Conservation (phyloP, 2,888 invertebrate genomes). For the Eilema griseolum region DNA sequence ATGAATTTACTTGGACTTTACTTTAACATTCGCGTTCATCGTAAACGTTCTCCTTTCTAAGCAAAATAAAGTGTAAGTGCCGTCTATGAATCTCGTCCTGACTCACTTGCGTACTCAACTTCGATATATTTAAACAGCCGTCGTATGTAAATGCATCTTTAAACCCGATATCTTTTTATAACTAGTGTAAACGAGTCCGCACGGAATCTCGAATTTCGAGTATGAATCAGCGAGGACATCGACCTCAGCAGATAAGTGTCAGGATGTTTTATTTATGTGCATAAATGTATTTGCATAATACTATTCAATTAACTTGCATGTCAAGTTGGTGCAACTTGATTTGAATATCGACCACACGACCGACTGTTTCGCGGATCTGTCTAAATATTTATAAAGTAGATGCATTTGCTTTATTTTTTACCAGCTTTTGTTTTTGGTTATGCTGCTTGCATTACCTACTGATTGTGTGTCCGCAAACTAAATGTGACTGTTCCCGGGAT, state of each 20-base stretch:
- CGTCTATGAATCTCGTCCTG: constrained; percentile 1
- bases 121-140: not conserved
- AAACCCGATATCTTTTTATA: constrained; percentile 10
- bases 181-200: constrained; percentile 10
- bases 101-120: constrained; percentile 1
- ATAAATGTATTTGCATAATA: constrained; percentile 73
- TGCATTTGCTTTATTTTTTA: not conserved
- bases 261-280: constrained; percentile 58
- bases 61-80: not conserved
- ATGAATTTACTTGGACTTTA: not conserved
- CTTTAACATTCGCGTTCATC: not conserved
- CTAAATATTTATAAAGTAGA: constrained; percentile 39
- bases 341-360: constrained; percentile 78
- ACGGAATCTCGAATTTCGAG: constrained; percentile 55
- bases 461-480: not conserved
- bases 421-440: not conserved
- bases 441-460: not conserved
- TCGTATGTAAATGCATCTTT: constrained; percentile 11
- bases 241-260: constrained; percentile 56
- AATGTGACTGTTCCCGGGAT: not conserved
- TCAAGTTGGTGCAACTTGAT: constrained; percentile 72
- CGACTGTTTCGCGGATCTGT: constrained; percentile 53
- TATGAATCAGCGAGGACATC: constrained; percentile 60
- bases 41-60: not conserved
- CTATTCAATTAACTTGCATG: constrained; percentile 77